These are phyloP conservation scores for Camponotus vicinus DNA, from an alignment of 1,140 invertebrate genomes.

Conservation along the genomic window DNA sequence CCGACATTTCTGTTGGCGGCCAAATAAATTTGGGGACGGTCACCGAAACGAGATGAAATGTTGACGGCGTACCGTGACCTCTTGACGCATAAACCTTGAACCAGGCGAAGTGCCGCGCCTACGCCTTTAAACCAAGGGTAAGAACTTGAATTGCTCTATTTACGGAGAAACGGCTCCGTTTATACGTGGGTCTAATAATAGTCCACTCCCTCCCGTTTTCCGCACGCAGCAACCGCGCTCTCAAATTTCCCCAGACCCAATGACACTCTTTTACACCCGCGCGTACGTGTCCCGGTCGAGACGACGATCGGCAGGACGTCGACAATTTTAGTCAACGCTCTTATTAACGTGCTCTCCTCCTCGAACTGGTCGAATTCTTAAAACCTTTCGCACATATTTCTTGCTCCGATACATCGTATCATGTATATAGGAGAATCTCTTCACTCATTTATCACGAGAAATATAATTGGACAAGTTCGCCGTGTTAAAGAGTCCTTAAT, in stretches of 20 bases:
- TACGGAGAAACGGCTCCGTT: conserved; percentile 71
- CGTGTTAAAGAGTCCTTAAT: background rate
- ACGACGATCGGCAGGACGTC: background rate
- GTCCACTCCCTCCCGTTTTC: background rate
- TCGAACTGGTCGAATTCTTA: background rate
- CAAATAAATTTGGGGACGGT: conserved; percentile 28
- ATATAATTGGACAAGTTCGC: background rate
- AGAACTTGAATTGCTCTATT: conserved; percentile 77
- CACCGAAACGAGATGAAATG: conserved; percentile 13
- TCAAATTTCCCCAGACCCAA: conserved; percentile 68
- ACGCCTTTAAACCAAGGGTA: conserved; percentile 71
- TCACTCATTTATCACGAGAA: background rate
- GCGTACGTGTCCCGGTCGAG: background rate
- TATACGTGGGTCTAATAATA: conserved; percentile 74
- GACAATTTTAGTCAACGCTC: conserved; percentile 9
- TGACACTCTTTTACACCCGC: conserved; percentile 54
- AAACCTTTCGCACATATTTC: background rate
- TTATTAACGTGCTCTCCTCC: background rate
- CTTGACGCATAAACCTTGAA: conserved; percentile 70
- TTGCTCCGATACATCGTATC: background rate
- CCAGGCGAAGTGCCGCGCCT: conserved; percentile 65
- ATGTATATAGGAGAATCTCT: background rate
- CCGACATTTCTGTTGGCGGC: background rate
- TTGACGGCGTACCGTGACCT: conserved; percentile 57
- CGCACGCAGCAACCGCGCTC: conserved; percentile 56